Evolutionary conservation across 2,888 invertebrate species (phyloP), one percentile per base, ranked within the genome.

Genomic region (Podotricha telesiphe): DNA sequence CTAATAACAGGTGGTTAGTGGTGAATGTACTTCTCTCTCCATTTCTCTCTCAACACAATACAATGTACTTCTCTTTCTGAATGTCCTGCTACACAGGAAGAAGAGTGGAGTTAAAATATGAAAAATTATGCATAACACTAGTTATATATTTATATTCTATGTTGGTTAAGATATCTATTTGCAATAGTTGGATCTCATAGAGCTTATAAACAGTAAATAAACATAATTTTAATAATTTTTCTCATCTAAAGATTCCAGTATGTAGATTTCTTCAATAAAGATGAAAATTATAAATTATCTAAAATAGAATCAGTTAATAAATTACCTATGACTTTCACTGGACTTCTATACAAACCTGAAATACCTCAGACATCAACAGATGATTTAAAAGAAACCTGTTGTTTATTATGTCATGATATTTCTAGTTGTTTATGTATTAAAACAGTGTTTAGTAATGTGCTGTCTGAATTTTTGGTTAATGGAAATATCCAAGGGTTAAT

Each of bases 301-400:
- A 68, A 69, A 48, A 59, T 53, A 15, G 51, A 68, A 19, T 63
- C 70, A 0, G 61, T 55, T 1, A 28, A 47, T n/a, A 69, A 68
- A 34, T 34, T 68, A n/a, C 15, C 70, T 10, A 73, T 74, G 67
- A 68, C 68, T 15, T 71, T 68, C 42, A 67, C 69, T 7, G 75
- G 74, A 10, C 69, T 68, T 5, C 56, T 55, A 7, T 74, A 75
- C 20, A 74, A 68, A 55, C 73, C 75, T 37, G 28, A 28, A 4
- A 22, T 40, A 13, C 50, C 63, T 13, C 22, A 17, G 45, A 56
- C 6, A 22, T 42, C 42, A 15, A 28, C 63, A 15, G 65, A 71
- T 51, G 65, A 70, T n/a, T n/a, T 62, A 13, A 68, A 59, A 40
- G 68, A 47, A 10, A 63, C 17, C 11, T 68, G 62, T 62, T 48